phyloP scores from a whole-genome alignment of 2,113 vertebrate species.

The Bufo bufo region DNA sequence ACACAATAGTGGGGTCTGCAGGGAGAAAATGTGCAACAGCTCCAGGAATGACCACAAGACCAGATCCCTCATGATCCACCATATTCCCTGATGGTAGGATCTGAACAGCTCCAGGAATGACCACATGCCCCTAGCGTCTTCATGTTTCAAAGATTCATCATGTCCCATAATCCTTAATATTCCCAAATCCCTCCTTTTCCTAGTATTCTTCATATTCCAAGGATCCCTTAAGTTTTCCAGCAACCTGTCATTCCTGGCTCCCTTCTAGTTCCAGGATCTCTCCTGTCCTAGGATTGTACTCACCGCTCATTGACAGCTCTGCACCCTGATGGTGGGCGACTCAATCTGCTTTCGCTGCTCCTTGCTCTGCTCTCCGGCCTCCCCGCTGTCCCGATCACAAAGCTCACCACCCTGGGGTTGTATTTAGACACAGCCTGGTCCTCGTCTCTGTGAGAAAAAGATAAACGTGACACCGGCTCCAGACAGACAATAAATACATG shows the following conservation, averaged over 20 bases:
- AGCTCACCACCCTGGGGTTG: conserved; percentile 76
- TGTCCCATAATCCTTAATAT: too few species aligned
- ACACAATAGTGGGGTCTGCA: too few species aligned
- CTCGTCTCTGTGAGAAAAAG: conserved; percentile 68
- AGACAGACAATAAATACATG: background rate
- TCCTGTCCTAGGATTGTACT: background rate
- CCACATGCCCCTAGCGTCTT: background rate
- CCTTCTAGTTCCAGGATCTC: too few species aligned
- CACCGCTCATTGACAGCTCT: conserved; percentile 52
- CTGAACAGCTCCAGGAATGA: background rate
- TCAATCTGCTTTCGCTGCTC: background rate
- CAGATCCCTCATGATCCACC: background rate
- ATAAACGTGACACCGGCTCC: background rate
- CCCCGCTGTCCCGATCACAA: conserved; percentile 68
- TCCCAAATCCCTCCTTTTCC: background rate
- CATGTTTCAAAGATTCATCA: too few species aligned
- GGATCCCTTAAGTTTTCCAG: too few species aligned
- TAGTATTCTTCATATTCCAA: too few species aligned
- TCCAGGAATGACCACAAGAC: too few species aligned
- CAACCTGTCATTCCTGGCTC: too few species aligned
- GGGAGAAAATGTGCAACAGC: too few species aligned
- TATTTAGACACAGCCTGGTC: conserved; percentile 71
- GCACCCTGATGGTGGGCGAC: conserved; percentile 2
- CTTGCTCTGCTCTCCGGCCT: background rate
- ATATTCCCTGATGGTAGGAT: background rate